A percentile compares a stretch with the other conserved stretches of the same genome.
phyloP scores from a whole-genome alignment of 2,797 vertebrate species.

The Onychomys torridus region DNA sequence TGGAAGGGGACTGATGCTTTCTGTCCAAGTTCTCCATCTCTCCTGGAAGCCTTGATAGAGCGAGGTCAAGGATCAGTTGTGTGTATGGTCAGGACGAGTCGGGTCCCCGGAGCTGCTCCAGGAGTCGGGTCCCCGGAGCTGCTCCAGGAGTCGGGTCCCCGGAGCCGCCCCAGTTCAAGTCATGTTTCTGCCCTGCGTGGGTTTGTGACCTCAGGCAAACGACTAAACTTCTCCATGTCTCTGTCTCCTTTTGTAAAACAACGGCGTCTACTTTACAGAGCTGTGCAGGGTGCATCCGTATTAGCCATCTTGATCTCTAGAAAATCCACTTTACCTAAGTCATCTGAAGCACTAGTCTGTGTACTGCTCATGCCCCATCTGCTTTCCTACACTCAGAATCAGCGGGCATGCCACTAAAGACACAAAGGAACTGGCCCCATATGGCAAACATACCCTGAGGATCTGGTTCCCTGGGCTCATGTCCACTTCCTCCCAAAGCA shows the following conservation, averaged over 20 bases:
- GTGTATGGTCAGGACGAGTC: neutral
- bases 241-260: slow-evolving; percentile 26
- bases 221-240: slow-evolving; percentile 30
- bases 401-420: neutral
- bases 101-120: neutral
- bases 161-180: slow-evolving; percentile 20
- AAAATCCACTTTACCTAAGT: slow-evolving; percentile 37
- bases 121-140: neutral
- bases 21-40: neutral
- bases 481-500: slow-evolving; percentile 17
- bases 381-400: neutral
- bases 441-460: slow-evolving; percentile 35
- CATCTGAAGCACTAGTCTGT: neutral
- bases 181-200: neutral
- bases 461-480: slow-evolving; percentile 18
- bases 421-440: neutral
- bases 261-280: neutral
- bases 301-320: slow-evolving; percentile 42
- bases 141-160: neutral
- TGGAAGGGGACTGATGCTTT: neutral
- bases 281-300: neutral
- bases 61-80: slow-evolving; percentile 11
- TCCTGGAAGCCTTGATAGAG: neutral
- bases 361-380: neutral
- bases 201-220: slow-evolving; percentile 8